Base-by-base conservation (phyloP, 2,888 invertebrate species). In the Drosophila eohydei region DNA sequence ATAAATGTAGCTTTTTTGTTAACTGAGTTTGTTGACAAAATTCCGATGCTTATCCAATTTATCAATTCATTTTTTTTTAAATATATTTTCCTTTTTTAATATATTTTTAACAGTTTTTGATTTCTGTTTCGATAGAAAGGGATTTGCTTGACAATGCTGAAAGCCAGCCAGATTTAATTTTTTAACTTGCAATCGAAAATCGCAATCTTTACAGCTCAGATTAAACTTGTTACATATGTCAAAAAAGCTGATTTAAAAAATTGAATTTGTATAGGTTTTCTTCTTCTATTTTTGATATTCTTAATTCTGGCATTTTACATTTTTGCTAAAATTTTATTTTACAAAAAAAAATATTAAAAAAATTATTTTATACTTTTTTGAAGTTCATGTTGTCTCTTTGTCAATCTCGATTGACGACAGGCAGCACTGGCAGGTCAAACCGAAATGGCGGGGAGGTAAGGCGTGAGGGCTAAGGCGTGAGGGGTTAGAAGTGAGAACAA, bases 401-500 rank as follows among this genome's bases (percentile, higher is more conserved):
- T 6, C 5, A 11, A 6, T 16, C n/a, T n/a, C 9, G 9, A 30
- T 50, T 16, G n/a, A 3, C 32, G 9, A 32, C 11, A 16, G 32
- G 1, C 50, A 50, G 21, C 50, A 50, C 50, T 50, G 14, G n/a
- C 44, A 36, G 61, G 65, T 43, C 52, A 66, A 32, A 21, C 54
- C 41, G 30, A 60, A 64, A 67, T 59, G 62, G 51, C 46, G 44
- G 38, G 30, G 32, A 12, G 16, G 14, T 14, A 12, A 5, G 48
- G 16, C 9, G 16, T 48, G 30, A 30, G 30, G 46, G 28, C 14
- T 30, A 30, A 14, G 51, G 36, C 12, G 12, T 28, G 11, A 28
- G 54, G 54, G 38, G 38, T 28, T n/a, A 54, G 54, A 8, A 14
- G 32, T 7, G 67, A 26, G 51, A 60, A 52, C 64, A 56, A 30